These are phyloP conservation scores for Iphiclides podalirius DNA, from an alignment of 2,888 invertebrate genomes.

Conservation along the genomic window DNA sequence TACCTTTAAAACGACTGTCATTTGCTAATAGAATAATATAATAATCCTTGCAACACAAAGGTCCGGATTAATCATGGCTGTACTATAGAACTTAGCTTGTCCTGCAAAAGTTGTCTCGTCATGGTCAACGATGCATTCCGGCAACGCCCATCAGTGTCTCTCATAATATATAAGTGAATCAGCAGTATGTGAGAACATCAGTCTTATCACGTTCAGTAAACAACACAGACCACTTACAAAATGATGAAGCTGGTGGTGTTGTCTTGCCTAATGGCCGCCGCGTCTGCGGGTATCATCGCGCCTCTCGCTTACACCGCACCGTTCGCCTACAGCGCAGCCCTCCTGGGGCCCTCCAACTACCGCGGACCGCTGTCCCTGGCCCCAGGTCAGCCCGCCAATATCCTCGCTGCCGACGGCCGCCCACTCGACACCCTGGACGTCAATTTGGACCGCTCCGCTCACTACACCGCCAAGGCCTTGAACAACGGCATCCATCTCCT, in stretches of 20 bases:
- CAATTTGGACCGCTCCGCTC: slow-evolving; percentile 68
- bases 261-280: slow-evolving; percentile 81
- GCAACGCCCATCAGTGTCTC: slow-evolving; percentile 43
- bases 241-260: slow-evolving; percentile 82
- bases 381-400: slow-evolving; percentile 68
- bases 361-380: slow-evolving; percentile 66
- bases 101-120: slow-evolving; percentile 55
- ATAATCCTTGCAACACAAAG: not conserved
- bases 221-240: slow-evolving; percentile 71
- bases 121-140: slow-evolving; percentile 55
- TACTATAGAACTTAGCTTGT: slow-evolving; percentile 8
- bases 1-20: not conserved
- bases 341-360: slow-evolving; percentile 51
- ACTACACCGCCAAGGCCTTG: slow-evolving; percentile 61
- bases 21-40: not conserved
- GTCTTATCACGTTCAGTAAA: slow-evolving; percentile 49
- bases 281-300: slow-evolving; percentile 56
- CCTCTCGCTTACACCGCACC: slow-evolving; percentile 38
- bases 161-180: slow-evolving; percentile 50
- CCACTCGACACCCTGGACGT: slow-evolving; percentile 70
- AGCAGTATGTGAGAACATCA: slow-evolving; percentile 47
- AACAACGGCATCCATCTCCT: slow-evolving; percentile 47
- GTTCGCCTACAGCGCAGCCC: slow-evolving; percentile 40
- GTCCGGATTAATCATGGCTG: not conserved
- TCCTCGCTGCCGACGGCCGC: slow-evolving; percentile 64